phyloP scores from a whole-genome alignment of 1,140 invertebrate species.

The Wiebesia pumilae region DNA sequence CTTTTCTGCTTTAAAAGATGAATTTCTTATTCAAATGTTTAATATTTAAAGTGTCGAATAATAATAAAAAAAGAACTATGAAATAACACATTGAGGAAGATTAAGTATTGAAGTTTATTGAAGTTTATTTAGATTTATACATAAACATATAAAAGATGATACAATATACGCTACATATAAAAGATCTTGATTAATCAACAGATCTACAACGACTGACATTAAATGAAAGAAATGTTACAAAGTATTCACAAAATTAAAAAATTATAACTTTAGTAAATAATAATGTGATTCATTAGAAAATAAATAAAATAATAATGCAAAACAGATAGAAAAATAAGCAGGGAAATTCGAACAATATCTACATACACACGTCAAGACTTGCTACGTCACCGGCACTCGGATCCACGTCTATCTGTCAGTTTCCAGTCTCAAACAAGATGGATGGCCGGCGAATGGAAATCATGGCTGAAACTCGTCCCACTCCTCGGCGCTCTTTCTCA shows the following conservation, averaged over 20 bases:
- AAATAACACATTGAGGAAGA: background rate
- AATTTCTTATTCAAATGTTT: background rate
- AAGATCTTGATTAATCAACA: background rate
- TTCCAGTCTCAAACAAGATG: constrained; percentile 77
- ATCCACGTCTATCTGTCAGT: constrained; percentile 76
- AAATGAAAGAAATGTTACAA: background rate
- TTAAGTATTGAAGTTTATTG: background rate
- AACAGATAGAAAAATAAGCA: constrained; percentile 47
- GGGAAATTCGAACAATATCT: constrained; percentile 53
- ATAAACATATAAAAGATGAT: no score
- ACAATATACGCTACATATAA: background rate
- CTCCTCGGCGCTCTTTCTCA: constrained; percentile 48
- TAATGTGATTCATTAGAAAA: background rate
- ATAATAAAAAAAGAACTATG: background rate
- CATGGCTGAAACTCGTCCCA: constrained; percentile 53
- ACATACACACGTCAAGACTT: constrained; percentile 65
- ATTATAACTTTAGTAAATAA: background rate
- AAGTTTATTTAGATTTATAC: background rate
- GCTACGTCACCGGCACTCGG: constrained; percentile 75
- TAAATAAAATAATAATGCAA: constrained; percentile 27
- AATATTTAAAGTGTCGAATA: background rate
- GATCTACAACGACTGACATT: background rate
- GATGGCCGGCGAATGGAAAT: constrained; percentile 76
- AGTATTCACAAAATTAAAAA: background rate
- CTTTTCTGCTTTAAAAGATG: no score